A percentile compares a stretch with the other conserved stretches of the same genome.
These are phyloP conservation scores for Chymomyza fuscimana DNA, from an alignment of 2,888 invertebrate species.

Conservation along the genomic window DNA sequence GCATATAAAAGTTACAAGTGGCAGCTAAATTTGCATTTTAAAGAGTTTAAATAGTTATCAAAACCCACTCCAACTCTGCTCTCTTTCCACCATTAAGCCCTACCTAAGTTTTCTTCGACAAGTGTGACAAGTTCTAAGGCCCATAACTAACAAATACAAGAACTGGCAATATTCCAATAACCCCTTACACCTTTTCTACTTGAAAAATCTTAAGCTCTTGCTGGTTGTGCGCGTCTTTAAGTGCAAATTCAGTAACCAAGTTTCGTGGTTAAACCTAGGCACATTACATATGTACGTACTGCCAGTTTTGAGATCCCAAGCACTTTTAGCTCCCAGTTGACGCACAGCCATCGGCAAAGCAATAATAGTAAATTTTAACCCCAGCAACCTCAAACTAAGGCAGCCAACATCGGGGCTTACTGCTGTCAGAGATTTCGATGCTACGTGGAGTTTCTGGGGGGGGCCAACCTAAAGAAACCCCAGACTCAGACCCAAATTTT, in stretches of 20 bases:
- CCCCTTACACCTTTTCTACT: background rate
- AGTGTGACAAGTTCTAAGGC: constrained; percentile 64
- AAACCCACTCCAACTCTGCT: background rate
- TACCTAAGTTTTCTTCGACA: constrained; percentile 51
- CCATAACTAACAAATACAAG: constrained; percentile 56
- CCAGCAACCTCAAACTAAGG: constrained; percentile 3
- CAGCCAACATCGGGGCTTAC: background rate
- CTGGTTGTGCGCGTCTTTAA: constrained; percentile 6
- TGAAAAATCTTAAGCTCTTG: background rate
- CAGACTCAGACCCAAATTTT: constrained; percentile 25
- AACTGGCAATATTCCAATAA: constrained; percentile 12
- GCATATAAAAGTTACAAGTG: background rate
- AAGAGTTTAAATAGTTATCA: too few relatives aligned
- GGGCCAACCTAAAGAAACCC: background rate
- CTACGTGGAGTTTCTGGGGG: background rate
- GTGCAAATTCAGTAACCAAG: constrained; percentile 25
- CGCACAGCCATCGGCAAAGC: constrained; percentile 17
- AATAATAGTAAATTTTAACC: constrained; percentile 47
- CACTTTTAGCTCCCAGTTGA: constrained; percentile 5
- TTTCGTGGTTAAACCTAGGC: constrained; percentile 45
- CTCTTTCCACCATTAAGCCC: background rate
- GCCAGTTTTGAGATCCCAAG: background rate
- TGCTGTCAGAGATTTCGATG: background rate
- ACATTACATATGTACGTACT: constrained; percentile 41
- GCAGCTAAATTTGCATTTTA: background rate